Conservation (phyloP, 2,888 invertebrate species). For the Yponomeuta plumbellus region DNA sequence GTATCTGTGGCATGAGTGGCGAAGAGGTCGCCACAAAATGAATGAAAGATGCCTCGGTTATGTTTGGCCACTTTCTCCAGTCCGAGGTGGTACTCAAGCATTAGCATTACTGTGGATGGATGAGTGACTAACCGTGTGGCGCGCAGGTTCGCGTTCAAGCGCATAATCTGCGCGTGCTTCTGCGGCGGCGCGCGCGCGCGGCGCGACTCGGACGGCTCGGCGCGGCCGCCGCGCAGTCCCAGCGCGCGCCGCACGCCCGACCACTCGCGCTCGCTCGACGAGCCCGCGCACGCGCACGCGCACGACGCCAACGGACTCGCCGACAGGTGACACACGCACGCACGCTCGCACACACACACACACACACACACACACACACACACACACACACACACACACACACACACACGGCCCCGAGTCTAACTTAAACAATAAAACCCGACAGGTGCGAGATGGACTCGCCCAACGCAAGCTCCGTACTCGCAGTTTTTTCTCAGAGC, state of each 20-base stretch:
- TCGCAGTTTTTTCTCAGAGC: too few relatives aligned
- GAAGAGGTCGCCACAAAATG: too few relatives aligned
- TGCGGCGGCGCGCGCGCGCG: conserved; percentile 70
- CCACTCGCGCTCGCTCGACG: conserved; percentile 56
- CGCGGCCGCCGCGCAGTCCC: conserved; percentile 36
- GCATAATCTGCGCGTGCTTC: conserved; percentile 91
- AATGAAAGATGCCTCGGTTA: too few relatives aligned
- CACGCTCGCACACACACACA: too few relatives aligned
- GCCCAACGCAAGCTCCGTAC: too few relatives aligned
- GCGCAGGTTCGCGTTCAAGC: conserved; percentile 91
- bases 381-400: conserved; percentile 1
- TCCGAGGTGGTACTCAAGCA: too few relatives aligned
- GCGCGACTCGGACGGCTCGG: conserved; percentile 52
- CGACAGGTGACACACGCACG: conserved; percentile 18
- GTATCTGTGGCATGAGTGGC: too few relatives aligned
- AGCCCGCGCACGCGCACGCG: conserved; percentile 28
- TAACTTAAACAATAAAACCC: too few relatives aligned
- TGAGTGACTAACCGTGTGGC: not conserved
- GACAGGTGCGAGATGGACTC: too few relatives aligned
- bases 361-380: not conserved
- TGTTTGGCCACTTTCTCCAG: too few relatives aligned
- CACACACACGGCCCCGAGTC: too few relatives aligned
- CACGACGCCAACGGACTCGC: conserved; percentile 21
- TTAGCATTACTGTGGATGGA: not conserved
- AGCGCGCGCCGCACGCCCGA: conserved; percentile 31